Conservation (phyloP, 2,888 invertebrate genomes). For the Anthoptus insignis region DNA sequence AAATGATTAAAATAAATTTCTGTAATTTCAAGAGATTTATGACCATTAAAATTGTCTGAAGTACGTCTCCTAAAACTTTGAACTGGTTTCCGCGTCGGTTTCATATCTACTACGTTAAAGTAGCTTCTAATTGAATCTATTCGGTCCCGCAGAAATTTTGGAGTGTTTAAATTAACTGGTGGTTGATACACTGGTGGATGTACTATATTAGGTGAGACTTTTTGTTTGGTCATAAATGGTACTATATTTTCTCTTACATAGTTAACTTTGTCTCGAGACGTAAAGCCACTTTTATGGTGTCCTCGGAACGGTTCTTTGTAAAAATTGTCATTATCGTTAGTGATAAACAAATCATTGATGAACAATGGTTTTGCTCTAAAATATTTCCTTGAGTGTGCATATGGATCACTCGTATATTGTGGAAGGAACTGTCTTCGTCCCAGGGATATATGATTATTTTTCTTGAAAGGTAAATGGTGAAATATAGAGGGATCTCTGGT, state of each 20-base stretch:
- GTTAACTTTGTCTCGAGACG: slow-evolving; percentile 55
- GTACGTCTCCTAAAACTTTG: slow-evolving; percentile 6
- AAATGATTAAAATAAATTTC: slow-evolving; percentile 44
- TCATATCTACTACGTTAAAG: slow-evolving; percentile 52
- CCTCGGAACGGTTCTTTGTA: slow-evolving; percentile 51
- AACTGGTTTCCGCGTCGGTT: slow-evolving; percentile 38
- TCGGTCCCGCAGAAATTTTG: slow-evolving; percentile 57
- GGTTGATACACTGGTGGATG: slow-evolving; percentile 51
- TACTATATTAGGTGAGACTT: slow-evolving; percentile 41
- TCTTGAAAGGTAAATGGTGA: slow-evolving; percentile 24
- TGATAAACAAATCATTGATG: too few relatives aligned
- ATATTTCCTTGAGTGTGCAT: slow-evolving; percentile 29
- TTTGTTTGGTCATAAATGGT: slow-evolving; percentile 20
- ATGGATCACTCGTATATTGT: slow-evolving; percentile 52
- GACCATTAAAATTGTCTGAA: background rate
- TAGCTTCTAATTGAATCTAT: slow-evolving; percentile 58
- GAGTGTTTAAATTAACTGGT: slow-evolving; percentile 46
- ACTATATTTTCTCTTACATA: slow-evolving; percentile 46
- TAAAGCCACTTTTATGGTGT: slow-evolving; percentile 49
- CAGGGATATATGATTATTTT: slow-evolving; percentile 30
- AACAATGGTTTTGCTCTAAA: slow-evolving; percentile 55
- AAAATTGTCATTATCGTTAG: slow-evolving; percentile 52
- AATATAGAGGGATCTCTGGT: slow-evolving; percentile 26
- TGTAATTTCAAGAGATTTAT: slow-evolving; percentile 9
- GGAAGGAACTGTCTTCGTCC: slow-evolving; percentile 54